These are phyloP conservation scores for Dascyllus trimaculatus DNA, from an alignment of 2,113 vertebrate genomes.

Conservation along the genomic window DNA sequence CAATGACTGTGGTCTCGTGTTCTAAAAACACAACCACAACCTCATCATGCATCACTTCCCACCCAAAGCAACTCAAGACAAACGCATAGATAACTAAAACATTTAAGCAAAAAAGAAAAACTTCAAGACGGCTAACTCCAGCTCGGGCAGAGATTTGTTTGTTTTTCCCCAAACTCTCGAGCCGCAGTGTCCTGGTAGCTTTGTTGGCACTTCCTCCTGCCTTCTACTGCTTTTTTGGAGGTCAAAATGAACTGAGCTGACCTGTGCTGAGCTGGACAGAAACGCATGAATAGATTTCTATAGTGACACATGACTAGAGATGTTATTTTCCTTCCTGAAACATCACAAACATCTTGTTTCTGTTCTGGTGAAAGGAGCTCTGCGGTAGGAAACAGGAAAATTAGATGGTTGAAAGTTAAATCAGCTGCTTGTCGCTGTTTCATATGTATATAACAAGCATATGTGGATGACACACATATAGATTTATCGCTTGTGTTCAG, in stretches of 20 bases:
- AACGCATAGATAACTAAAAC: neutral
- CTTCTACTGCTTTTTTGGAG: slow-evolving; percentile 19
- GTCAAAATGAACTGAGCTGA: slow-evolving; percentile 49
- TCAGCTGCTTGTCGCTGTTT: neutral
- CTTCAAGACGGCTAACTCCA: neutral
- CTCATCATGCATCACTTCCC: neutral
- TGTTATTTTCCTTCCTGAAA: slow-evolving; percentile 61
- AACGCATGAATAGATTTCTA: slow-evolving; percentile 62
- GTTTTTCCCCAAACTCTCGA: slow-evolving; percentile 36
- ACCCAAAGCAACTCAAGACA: slow-evolving; percentile 32
- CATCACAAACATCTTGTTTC: slow-evolving; percentile 53
- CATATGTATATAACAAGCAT: neutral
- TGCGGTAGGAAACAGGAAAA: neutral
- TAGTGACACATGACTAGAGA: slow-evolving; percentile 44
- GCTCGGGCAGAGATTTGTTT: slow-evolving; percentile 32
- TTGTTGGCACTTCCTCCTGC: slow-evolving; percentile 24
- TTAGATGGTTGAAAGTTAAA: neutral
- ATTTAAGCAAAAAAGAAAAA: neutral
- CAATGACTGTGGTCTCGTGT: slow-evolving; percentile 1
- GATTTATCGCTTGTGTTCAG: neutral
- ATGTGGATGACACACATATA: neutral
- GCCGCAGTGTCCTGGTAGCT: slow-evolving; percentile 39
- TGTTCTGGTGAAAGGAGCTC: slow-evolving; percentile 30
- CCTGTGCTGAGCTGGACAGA: slow-evolving; percentile 40
- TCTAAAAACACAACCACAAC: slow-evolving; percentile 11